Conservation (phyloP, 1,140 invertebrate genomes). For the Caenorhabditis briggsae region DNA sequence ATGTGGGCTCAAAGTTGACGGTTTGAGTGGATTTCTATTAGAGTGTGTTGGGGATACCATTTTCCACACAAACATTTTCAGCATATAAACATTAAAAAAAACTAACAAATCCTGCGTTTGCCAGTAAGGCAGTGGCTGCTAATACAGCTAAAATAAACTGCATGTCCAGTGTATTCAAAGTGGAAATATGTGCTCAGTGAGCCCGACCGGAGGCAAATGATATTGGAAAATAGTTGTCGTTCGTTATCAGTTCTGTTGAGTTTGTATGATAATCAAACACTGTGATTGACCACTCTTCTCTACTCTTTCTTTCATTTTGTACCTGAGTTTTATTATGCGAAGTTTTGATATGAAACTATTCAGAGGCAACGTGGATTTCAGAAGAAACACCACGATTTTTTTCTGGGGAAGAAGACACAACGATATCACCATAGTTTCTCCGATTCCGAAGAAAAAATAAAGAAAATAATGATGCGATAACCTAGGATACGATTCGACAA, state of each 20-base stretch:
- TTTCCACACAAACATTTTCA: too few species aligned
- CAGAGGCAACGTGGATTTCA: not conserved
- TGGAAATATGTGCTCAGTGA: constrained; percentile 30
- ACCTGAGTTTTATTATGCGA: constrained; percentile 30
- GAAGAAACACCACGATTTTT: not conserved
- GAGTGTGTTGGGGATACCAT: too few species aligned
- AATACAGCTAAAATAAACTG: not conserved
- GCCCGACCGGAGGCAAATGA: constrained; percentile 27
- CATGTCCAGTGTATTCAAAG: not conserved
- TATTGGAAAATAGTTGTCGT: not conserved
- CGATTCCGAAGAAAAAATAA: not conserved
- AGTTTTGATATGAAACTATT: not conserved
- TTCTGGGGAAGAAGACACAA: not conserved
- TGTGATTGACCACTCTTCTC: constrained; percentile 17
- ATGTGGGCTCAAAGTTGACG: too few species aligned
- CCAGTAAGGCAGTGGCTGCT: not conserved
- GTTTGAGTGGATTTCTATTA: too few species aligned
- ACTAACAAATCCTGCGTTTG: constrained; percentile 25
- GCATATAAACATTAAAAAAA: not conserved
- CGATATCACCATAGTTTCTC: too few species aligned
- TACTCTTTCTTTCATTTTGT: constrained; percentile 8
- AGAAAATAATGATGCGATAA: not conserved
- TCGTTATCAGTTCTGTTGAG: constrained; percentile 2
- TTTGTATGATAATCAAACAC: not conserved
- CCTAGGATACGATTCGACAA: not conserved